A percentile compares a stretch with the other conserved stretches of the same genome.
Evolutionary conservation across 2,797 vertebrate species (phyloP).

Genomic region (Anguilla pacifica): DNA sequence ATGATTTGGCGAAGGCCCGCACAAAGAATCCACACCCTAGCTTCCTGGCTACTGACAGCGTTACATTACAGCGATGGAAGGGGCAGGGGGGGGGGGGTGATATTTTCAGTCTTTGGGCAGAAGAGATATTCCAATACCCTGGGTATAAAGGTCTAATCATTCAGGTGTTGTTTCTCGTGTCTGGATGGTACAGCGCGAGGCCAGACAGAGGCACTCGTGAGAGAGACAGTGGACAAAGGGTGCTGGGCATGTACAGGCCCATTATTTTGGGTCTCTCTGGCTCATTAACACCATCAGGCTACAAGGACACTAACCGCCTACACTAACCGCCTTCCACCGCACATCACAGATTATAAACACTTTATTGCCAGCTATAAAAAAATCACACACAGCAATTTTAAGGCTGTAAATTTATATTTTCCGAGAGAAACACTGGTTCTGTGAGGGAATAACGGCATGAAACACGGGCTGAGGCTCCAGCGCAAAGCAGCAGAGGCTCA

Average conservation of each 20-base stretch:
- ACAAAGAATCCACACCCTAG: conserved; percentile 46
- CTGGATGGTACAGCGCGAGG: background rate
- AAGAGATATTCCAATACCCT: background rate
- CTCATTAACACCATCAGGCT: conserved; percentile 49
- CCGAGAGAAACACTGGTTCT: background rate
- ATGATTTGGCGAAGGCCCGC: conserved; percentile 47
- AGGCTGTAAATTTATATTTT: conserved; percentile 48
- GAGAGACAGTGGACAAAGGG: background rate
- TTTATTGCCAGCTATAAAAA: conserved; percentile 51
- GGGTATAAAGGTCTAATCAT: background rate
- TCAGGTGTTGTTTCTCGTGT: background rate
- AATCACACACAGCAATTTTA: conserved; percentile 39
- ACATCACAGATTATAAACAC: conserved; percentile 53
- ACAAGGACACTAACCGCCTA: conserved; percentile 43
- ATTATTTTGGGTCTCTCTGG: conserved; percentile 47
- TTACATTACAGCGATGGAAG: conserved; percentile 31
- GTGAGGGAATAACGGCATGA: background rate
- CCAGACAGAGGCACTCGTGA: background rate
- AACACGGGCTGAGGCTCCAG: background rate
- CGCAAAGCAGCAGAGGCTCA: background rate
- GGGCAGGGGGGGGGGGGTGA: background rate
- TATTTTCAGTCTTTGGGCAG: background rate
- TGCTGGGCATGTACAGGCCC: background rate
- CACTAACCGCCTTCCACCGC: conserved; percentile 31
- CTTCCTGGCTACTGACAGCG: conserved; percentile 42